A percentile compares a stretch with the other conserved stretches of the same genome.
Evolutionary conservation across 2,888 invertebrate species (phyloP).

Genomic region (Operophtera brumata): DNA sequence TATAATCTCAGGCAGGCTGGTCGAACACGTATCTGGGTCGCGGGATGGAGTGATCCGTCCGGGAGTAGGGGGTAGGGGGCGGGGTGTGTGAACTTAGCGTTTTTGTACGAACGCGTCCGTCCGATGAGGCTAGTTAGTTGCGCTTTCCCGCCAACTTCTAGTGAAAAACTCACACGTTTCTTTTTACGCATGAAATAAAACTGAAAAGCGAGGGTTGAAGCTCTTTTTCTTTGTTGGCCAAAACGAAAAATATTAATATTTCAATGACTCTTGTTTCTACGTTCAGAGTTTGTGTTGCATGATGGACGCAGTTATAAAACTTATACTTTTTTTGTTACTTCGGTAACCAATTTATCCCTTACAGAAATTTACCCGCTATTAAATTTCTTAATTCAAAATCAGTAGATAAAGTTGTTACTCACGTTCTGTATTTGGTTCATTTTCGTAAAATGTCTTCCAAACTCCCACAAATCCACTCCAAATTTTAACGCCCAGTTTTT

Average conservation of each 20-base stretch:
- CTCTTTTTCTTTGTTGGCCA: slow-evolving; percentile 16
- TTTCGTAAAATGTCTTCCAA: slow-evolving; percentile 91
- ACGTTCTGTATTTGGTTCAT: slow-evolving; percentile 93
- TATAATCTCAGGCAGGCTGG: slow-evolving; percentile 31
- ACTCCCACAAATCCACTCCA: slow-evolving; percentile 94
- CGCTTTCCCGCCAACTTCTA: slow-evolving; percentile 53
- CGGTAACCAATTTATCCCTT: too few species aligned
- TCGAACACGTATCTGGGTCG: slow-evolving; percentile 60
- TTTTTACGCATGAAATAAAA: slow-evolving; percentile 35
- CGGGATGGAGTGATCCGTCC: slow-evolving; percentile 35
- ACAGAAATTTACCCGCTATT: too few species aligned
- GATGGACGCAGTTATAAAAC: too few species aligned
- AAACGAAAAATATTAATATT: background rate
- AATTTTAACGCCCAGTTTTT: slow-evolving; percentile 96
- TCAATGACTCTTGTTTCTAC: too few species aligned
- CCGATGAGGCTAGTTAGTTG: slow-evolving; percentile 54
- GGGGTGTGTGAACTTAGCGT: slow-evolving; percentile 54
- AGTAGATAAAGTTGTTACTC: slow-evolving; percentile 64
- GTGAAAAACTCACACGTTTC: slow-evolving; percentile 42
- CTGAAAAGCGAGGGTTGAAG: background rate
- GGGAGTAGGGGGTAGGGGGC: slow-evolving; percentile 25
- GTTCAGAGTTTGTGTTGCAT: too few species aligned
- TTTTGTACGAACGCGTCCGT: slow-evolving; percentile 68
- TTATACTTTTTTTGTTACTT: too few species aligned
- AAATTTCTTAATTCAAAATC: too few species aligned